These are phyloP conservation scores for Xanthorhoe designata DNA, from an alignment of 2,888 invertebrate species.

Conservation along the genomic window DNA sequence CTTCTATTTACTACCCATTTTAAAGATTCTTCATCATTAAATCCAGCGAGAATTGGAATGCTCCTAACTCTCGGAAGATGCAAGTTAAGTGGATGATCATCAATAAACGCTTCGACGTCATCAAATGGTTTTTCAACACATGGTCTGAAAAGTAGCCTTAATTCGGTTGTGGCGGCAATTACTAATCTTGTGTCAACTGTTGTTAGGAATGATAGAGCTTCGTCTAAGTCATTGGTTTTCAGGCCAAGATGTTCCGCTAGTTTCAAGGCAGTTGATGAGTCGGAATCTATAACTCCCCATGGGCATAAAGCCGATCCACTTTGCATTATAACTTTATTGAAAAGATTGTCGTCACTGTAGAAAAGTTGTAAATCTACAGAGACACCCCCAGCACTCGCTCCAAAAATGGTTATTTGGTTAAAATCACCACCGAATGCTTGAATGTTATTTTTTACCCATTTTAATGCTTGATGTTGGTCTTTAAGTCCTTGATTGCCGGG, in stretches of 20 bases:
- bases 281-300: slow-evolving; percentile 40
- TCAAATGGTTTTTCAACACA: slow-evolving; percentile 43
- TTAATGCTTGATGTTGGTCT: slow-evolving; percentile 52
- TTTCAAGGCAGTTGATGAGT: slow-evolving; percentile 41
- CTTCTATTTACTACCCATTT: slow-evolving; percentile 16
- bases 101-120: slow-evolving; percentile 38
- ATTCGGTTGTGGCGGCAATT: slow-evolving; percentile 28
- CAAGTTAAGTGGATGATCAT: slow-evolving; percentile 40
- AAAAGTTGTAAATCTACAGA: slow-evolving; percentile 51
- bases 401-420: slow-evolving; percentile 50
- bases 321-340: slow-evolving; percentile 50
- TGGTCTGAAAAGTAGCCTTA: slow-evolving; percentile 29
- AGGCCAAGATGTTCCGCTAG: slow-evolving; percentile 52
- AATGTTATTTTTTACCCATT: slow-evolving; percentile 58
- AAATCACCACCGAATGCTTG: slow-evolving; percentile 52
- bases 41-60: slow-evolving; percentile 38
- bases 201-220: slow-evolving; percentile 49
- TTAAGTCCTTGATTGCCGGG: slow-evolving; percentile 60
- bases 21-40: slow-evolving; percentile 29
- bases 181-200: slow-evolving; percentile 31
- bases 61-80: slow-evolving; percentile 21
- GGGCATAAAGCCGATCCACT: slow-evolving; percentile 49
- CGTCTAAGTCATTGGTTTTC: slow-evolving; percentile 44
- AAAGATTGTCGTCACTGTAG: slow-evolving; percentile 48
- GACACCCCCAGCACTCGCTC: slow-evolving; percentile 53